A percentile compares a stretch with the other conserved stretches of the same genome.
Evolutionary conservation across 2,797 vertebrate species (phyloP).

Genomic region (Protonibea diacanthus): DNA sequence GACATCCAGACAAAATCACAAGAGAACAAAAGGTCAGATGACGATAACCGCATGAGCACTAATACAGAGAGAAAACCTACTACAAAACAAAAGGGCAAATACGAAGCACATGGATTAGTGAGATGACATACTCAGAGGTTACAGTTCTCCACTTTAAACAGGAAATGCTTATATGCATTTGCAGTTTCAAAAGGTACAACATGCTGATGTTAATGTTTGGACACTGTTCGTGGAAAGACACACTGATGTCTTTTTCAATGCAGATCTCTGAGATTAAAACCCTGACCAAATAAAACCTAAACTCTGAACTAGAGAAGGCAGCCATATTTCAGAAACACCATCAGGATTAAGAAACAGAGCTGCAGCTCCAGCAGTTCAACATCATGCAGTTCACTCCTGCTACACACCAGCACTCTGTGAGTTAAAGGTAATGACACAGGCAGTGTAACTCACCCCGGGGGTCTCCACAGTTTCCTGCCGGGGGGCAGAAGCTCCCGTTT

Average conservation of each 20-base stretch:
- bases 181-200: too few species aligned
- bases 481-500: slow-evolving; percentile 94
- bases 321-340: not conserved
- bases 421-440: not conserved
- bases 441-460: slow-evolving; percentile 90
- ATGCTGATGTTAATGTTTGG: too few species aligned
- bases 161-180: too few species aligned
- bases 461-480: slow-evolving; percentile 93
- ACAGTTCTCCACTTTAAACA: too few species aligned
- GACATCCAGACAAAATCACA: not conserved
- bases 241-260: not conserved
- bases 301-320: not conserved
- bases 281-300: not conserved
- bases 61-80: too few species aligned
- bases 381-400: not conserved
- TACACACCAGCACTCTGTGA: not conserved
- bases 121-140: too few species aligned
- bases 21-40: not conserved
- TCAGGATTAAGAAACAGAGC: not conserved
- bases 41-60: not conserved
- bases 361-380: not conserved
- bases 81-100: too few species aligned
- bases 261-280: not conserved
- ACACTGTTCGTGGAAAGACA: not conserved
- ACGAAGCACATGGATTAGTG: too few species aligned